Base-by-base conservation (phyloP, 2,888 invertebrate species). In the Carabus problematicus region DNA sequence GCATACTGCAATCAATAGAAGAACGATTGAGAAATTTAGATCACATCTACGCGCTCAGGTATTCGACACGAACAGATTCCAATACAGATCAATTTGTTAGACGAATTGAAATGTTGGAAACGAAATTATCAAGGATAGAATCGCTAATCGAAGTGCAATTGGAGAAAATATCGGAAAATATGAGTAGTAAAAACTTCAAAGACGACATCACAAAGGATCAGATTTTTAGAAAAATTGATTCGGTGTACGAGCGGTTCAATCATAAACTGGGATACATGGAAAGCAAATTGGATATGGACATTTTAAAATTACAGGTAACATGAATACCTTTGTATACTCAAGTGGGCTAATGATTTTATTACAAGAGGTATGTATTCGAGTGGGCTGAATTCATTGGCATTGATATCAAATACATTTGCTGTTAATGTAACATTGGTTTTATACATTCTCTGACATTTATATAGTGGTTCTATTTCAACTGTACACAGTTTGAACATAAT, bases 21-120 rank as follows among this genome's bases (percentile, higher is more conserved):
- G 80, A 81, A 69, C 75, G 81, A 12, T 75, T 83, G 14, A 74
- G 78, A 41, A 79, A 78, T 61, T 73, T 83, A 39, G 82, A 82
- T 72, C 77, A 75, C 63, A 71, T 81, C 16, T 79, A 81, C 70
- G 77, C 79, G 16, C 76, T 79, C 72, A 78, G 81, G 66, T 76
- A 79, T 60, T 75, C 79, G 7, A 76, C 80, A 11, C 77, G 81
- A 39, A 71, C 82, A 47, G 80, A 81, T 70, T 75, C 80, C 16
- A 79, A 83, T 72, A 75, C 84, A 42, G 84, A 84, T 68, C 80
- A 79, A 70, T 79, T 83, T 70, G 77, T 79, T 42, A 75, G 82
- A 71, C 79, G 82, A 72, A 66, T 77, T 40, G 72, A 74, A n/a
- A 70, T 73, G 49, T 71, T 77, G 39, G 83, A 83, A 71, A 73